Evolutionary conservation across 2,113 vertebrate genomes (phyloP).

Genomic region (Odontophorus gujanensis): DNA sequence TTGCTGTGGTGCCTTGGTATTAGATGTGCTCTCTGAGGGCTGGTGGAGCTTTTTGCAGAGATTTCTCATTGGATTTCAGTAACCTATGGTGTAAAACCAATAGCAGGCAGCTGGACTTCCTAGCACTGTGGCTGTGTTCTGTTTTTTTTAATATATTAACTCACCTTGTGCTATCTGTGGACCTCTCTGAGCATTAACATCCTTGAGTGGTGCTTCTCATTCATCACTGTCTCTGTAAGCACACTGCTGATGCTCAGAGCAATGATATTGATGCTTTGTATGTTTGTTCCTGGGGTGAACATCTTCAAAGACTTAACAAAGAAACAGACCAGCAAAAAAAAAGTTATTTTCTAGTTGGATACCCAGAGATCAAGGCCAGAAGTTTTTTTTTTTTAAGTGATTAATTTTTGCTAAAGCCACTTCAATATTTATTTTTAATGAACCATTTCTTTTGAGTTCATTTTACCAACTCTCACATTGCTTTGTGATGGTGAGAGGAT

Average conservation of each 20-base stretch:
- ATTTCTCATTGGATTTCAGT: neutral
- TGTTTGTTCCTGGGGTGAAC: neutral
- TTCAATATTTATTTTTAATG: neutral
- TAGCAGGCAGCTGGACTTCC: neutral
- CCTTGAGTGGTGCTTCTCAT: neutral
- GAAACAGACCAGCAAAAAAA: neutral
- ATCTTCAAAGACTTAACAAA: neutral
- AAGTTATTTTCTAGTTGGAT: neutral
- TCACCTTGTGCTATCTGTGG: neutral
- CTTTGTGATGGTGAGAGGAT: neutral
- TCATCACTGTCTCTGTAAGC: neutral
- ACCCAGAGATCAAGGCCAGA: neutral
- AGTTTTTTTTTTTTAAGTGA: neutral
- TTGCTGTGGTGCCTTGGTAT: neutral
- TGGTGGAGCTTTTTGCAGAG: neutral
- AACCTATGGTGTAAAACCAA: neutral
- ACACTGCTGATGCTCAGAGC: accelerated
- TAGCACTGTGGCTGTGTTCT: neutral
- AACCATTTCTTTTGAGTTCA: neutral
- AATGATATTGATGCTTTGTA: neutral
- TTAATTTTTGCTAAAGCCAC: neutral
- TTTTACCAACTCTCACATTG: neutral
- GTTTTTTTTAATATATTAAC: neutral
- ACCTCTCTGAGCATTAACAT: neutral
- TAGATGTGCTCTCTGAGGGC: neutral